Conservation (phyloP, 1,140 invertebrate genomes). For the Drosophila malerkotliana region DNA sequence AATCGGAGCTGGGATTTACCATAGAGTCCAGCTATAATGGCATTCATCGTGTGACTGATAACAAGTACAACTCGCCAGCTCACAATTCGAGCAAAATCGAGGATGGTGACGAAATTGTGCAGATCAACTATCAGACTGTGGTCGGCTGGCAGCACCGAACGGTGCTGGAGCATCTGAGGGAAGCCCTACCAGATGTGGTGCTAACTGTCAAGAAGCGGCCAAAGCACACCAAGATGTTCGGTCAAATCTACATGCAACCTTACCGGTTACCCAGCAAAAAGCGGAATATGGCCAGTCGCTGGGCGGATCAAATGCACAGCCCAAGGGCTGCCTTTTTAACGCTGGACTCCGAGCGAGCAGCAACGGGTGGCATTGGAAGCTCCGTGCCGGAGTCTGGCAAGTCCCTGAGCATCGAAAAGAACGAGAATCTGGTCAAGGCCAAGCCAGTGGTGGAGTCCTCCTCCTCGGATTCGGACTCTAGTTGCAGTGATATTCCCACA, state of each 20-base stretch:
- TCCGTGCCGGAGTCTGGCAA: constrained; percentile 41
- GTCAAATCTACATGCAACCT: constrained; percentile 92
- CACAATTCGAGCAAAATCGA: constrained; percentile 95
- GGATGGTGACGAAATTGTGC: constrained; percentile 96
- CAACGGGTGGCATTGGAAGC: constrained; percentile 83
- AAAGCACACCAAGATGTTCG: constrained; percentile 92
- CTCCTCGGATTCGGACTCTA: constrained; percentile 82
- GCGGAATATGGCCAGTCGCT: constrained; percentile 86
- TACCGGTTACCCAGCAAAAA: constrained; percentile 91
- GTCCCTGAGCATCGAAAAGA: constrained; percentile 8
- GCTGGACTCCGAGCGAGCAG: constrained; percentile 85
- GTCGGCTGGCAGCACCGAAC: constrained; percentile 94
- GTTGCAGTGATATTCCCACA: constrained; percentile 81
- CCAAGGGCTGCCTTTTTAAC: constrained; percentile 88
- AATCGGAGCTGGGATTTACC: constrained; percentile 91
- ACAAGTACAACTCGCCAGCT: constrained; percentile 93
- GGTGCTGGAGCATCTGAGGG: constrained; percentile 90
- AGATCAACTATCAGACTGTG: constrained; percentile 96
- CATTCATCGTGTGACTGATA: constrained; percentile 91
- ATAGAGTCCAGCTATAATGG: constrained; percentile 94
- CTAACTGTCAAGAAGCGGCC: constrained; percentile 94
- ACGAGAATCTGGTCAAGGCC: constrained; percentile 14
- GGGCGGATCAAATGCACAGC: constrained; percentile 87
- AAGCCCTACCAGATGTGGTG: constrained; percentile 91
- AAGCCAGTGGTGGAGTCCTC: constrained; percentile 52